A percentile compares a stretch with the other conserved stretches of the same genome.
These are phyloP conservation scores for Archivesica marissinica DNA, from an alignment of 1,140 invertebrate genomes.

Conservation along the genomic window DNA sequence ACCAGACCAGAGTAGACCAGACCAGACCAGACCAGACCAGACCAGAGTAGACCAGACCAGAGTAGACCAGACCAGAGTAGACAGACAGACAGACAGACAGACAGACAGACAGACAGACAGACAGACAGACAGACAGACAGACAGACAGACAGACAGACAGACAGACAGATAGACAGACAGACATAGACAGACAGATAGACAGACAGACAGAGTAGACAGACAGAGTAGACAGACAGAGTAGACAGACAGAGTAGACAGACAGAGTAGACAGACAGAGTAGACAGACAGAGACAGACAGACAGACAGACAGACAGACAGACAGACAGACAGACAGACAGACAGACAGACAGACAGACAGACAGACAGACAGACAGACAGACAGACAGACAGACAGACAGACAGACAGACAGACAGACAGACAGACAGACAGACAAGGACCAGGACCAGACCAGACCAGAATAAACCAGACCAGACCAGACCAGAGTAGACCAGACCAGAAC, in stretches of 20 bases:
- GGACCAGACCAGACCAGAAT: no score
- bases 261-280: no score
- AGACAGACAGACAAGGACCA: constrained; percentile 28
- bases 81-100: neutral
- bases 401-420: constrained; percentile 44
- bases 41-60: no score
- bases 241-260: no score
- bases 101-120: neutral
- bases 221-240: no score
- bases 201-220: no score
- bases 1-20: no score
- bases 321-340: constrained; percentile 20
- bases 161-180: no score
- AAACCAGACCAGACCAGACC: no score
- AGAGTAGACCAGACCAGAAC: no score
- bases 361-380: constrained; percentile 52
- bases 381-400: constrained; percentile 46
- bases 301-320: constrained; percentile 31
- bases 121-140: constrained; percentile 11
- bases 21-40: no score
- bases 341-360: constrained; percentile 43
- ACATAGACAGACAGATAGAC: no score
- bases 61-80: neutral
- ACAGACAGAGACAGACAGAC: constrained; percentile 12
- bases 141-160: neutral